Evolutionary conservation across 2,113 vertebrate species (phyloP).

Genomic region (Crotalus viridis): DNA sequence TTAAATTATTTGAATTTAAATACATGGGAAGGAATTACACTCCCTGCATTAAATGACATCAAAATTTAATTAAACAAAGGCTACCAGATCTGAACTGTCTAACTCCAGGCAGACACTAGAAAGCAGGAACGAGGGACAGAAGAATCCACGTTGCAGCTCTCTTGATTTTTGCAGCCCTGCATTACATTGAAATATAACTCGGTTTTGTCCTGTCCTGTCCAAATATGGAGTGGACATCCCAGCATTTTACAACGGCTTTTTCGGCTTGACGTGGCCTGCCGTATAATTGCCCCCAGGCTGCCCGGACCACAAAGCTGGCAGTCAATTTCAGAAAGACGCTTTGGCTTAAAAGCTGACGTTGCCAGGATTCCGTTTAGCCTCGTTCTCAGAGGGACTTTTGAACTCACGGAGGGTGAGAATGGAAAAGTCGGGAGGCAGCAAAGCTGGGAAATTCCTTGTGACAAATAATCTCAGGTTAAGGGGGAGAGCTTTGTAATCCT

Average conservation of each 20-base stretch:
- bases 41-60: background rate
- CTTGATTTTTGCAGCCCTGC: background rate
- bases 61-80: background rate
- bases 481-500: background rate
- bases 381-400: background rate
- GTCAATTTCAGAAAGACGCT: background rate
- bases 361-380: background rate
- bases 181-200: background rate
- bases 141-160: background rate
- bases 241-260: background rate
- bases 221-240: background rate
- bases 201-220: background rate
- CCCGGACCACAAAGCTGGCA: background rate
- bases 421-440: background rate
- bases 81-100: background rate
- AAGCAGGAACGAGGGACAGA: background rate
- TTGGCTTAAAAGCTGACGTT: background rate
- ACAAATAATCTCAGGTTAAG: background rate
- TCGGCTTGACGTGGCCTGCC: background rate
- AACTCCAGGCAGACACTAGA: background rate
- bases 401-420: background rate
- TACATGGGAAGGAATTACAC: background rate
- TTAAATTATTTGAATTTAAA: background rate
- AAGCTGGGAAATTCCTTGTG: background rate
- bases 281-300: background rate